Evolutionary conservation across 1,140 invertebrate species (phyloP).

Genomic region (Drosophila sp.): DNA sequence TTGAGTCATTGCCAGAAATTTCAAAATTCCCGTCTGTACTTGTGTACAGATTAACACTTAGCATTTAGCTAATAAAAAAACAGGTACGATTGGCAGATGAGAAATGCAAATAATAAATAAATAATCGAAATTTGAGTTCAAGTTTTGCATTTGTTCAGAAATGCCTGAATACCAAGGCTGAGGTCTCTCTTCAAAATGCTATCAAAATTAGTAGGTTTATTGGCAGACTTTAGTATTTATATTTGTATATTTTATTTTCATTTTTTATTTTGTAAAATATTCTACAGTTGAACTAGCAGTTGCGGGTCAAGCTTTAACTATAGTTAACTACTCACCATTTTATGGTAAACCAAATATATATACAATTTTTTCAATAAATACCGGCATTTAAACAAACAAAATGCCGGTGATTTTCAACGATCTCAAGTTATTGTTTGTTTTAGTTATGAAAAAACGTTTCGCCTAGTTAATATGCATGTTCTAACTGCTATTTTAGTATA

Average conservation of each 20-base stretch:
- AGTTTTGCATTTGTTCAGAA: conserved; percentile 23
- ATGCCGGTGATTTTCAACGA: conserved; percentile 37
- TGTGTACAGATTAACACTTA: conserved; percentile 50
- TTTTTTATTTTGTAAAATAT: conserved; percentile 26
- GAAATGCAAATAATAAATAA: conserved; percentile 68
- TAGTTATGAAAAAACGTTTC: conserved; percentile 48
- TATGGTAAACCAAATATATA: conserved; percentile 12
- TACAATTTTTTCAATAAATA: conserved; percentile 21
- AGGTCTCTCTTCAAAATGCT: conserved; percentile 3
- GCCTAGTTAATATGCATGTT: conserved; percentile 42
- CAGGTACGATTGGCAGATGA: conserved; percentile 52
- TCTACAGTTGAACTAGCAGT: conserved; percentile 21
- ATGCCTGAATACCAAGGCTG: conserved; percentile 52
- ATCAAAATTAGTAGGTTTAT: conserved; percentile 20
- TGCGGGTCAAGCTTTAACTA: conserved; percentile 62
- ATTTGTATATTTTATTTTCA: background rate
- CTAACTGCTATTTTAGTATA: conserved; percentile 35
- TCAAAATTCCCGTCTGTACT: conserved; percentile 17
- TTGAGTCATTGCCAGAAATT: conserved; percentile 46
- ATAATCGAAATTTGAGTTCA: conserved; percentile 58
- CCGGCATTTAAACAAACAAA: conserved; percentile 63
- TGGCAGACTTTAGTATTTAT: conserved; percentile 6
- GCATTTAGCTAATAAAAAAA: conserved; percentile 52
- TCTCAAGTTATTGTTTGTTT: conserved; percentile 19
- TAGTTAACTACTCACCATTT: background rate